These are phyloP conservation scores for Parasteatoda lunata DNA, from an alignment of 2,888 invertebrate genomes.

Conservation along the genomic window DNA sequence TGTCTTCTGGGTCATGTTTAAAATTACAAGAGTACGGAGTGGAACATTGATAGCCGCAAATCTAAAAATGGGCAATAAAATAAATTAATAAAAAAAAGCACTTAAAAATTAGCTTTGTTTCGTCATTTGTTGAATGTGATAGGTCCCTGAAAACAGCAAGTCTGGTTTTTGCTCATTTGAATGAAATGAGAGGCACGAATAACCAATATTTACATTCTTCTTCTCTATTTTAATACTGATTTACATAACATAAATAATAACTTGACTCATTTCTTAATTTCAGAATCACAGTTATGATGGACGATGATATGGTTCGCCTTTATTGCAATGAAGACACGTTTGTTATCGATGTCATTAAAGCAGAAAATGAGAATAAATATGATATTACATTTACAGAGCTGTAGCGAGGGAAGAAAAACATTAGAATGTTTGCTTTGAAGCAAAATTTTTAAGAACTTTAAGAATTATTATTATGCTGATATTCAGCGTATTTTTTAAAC, in stretches of 20 bases:
- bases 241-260: neutral
- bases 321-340: slow-evolving; percentile 97
- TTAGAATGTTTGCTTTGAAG: neutral
- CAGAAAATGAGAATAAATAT: slow-evolving; percentile 76
- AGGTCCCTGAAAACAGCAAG: too few relatives aligned
- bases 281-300: slow-evolving; percentile 99
- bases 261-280: slow-evolving; percentile 74
- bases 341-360: slow-evolving; percentile 89
- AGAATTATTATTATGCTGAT: slow-evolving; percentile 8
- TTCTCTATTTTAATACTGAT: too few relatives aligned
- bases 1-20: too few relatives aligned
- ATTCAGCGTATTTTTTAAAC: slow-evolving; percentile 17
- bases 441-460: slow-evolving; percentile 5
- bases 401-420: slow-evolving; percentile 43
- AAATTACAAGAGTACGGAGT: too few relatives aligned
- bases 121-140: too few relatives aligned
- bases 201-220: too few relatives aligned
- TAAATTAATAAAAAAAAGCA: too few relatives aligned
- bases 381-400: slow-evolving; percentile 77
- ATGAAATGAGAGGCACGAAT: too few relatives aligned
- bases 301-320: slow-evolving; percentile 98
- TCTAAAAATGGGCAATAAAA: too few relatives aligned
- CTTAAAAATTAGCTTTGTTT: too few relatives aligned
- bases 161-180: too few relatives aligned
- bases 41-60: too few relatives aligned